A percentile compares a stretch with the other conserved stretches of the same genome.
These are phyloP conservation scores for Okapia johnstoni DNA, from an alignment of 2,113 vertebrate genomes.

Conservation along the genomic window DNA sequence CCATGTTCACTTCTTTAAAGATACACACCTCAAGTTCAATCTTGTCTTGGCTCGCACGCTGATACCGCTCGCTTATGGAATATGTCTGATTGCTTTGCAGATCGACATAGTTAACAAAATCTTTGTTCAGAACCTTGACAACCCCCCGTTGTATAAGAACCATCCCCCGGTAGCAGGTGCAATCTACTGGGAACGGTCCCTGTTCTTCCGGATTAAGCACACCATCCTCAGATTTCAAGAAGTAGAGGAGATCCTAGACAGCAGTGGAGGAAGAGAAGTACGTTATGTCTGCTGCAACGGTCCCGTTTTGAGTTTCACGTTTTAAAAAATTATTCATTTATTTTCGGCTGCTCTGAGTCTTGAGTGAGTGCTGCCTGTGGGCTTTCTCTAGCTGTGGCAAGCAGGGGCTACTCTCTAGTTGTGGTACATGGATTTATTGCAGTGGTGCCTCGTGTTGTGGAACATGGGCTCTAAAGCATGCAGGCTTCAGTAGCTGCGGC, in stretches of 20 bases:
- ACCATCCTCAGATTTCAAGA: slow-evolving; percentile 87
- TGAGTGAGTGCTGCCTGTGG: neutral
- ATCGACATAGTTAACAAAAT: slow-evolving; percentile 83
- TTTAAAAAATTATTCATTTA: neutral
- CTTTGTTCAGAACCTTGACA: slow-evolving; percentile 83
- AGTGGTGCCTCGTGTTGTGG: neutral
- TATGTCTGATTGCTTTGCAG: slow-evolving; percentile 73
- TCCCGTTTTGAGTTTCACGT: fast-evolving
- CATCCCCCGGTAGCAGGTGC: slow-evolving; percentile 91
- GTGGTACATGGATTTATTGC: neutral
- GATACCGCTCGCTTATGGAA: neutral
- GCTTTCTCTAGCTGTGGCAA: neutral
- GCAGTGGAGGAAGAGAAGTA: slow-evolving; percentile 82
- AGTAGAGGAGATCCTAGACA: slow-evolving; percentile 83
- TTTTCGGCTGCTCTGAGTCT: neutral
- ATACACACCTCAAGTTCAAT: fast-evolving
- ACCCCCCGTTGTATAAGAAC: slow-evolving; percentile 85
- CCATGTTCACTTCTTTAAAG: neutral
- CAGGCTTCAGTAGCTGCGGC: neutral
- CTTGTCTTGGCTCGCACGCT: fast-evolving
- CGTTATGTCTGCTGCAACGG: neutral
- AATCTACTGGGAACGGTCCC: slow-evolving; percentile 88
- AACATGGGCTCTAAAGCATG: neutral
- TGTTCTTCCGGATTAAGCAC: slow-evolving; percentile 85
- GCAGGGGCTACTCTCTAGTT: neutral